Base-by-base conservation (phyloP, 2,797 vertebrate genomes). In the Hippoglossus hippoglossus region DNA sequence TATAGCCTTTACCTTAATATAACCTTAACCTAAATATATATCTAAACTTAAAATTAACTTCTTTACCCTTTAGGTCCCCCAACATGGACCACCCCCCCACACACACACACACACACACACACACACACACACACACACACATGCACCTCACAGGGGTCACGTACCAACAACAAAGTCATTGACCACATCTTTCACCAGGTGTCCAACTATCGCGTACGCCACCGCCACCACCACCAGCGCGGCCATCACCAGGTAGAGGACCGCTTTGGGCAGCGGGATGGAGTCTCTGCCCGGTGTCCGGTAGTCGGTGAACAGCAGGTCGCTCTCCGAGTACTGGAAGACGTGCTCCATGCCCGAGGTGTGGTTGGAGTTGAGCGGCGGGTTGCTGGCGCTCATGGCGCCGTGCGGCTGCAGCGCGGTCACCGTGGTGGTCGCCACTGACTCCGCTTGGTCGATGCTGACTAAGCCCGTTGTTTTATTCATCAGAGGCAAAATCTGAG, bases 211-310 rank as follows among this genome's bases (percentile, higher is more conserved):
- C 54, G 95, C 95, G 0, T 97, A 97, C 0, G 94, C 96, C 91
- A 97, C 96, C 3, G 94, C 96, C 69, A 97, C 96, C 87, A 97
- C 94, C 86, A 97, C 96, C 73, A 97, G 90, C 6, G 95, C 96
- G 3, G 95, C 96, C 95, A 96, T 96, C 39, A 97, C 91, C 79
- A 97, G 94, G 89, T 97, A 97, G 18, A 97, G 94, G 7, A 97
- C 95, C 15, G 96, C 96, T 63, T 95, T 96, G 83, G 96, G 96
- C 77, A 97, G 90, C 53, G 95, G 96, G 44, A 96, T 95, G 28
- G 95, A 84, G 0, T 96, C 95, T 46, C 94, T 87, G 36, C 90
- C 89, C 4, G 95, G 94, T 0, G 94, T 93, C 75, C 95, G 94
- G 91, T 94, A 92, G 88, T 96, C 95, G 56, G 95, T 95, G 91